These are phyloP conservation scores for Athrips mouffetella DNA, from an alignment of 2,888 invertebrate species.

Conservation along the genomic window DNA sequence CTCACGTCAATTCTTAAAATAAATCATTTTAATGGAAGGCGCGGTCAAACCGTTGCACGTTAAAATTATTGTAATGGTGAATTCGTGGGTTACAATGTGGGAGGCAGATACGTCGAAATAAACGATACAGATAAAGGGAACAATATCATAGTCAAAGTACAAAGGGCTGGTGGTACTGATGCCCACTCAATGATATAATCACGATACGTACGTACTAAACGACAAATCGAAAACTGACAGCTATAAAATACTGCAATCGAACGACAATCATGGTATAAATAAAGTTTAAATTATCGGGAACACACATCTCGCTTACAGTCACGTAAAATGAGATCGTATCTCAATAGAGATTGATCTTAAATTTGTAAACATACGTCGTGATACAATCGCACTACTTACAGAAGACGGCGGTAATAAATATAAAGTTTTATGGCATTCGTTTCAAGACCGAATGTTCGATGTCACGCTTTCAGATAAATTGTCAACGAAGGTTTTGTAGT, in stretches of 20 bases:
- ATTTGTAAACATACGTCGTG: conserved; percentile 35
- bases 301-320: conserved; percentile 32
- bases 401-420: conserved; percentile 42
- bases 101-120: conserved; percentile 21
- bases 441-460: conserved; percentile 41
- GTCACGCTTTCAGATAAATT: conserved; percentile 26
- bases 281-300: conserved; percentile 43
- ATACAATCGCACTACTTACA: conserved; percentile 48
- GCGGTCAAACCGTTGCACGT: conserved; percentile 21
- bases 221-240: conserved; percentile 43
- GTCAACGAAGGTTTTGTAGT: conserved; percentile 35
- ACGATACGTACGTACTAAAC: conserved; percentile 36
- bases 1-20: conserved; percentile 15
- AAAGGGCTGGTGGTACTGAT: conserved; percentile 14
- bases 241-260: conserved; percentile 52
- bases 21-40: conserved; percentile 23
- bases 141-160: conserved; percentile 14
- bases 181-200: conserved; percentile 33
- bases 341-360: conserved; percentile 32
- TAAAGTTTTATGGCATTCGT: conserved; percentile 37
- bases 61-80: conserved; percentile 24
- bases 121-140: conserved; percentile 22
- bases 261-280: conserved; percentile 42
- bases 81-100: conserved; percentile 26
- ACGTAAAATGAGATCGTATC: conserved; percentile 48